phyloP scores from a whole-genome alignment of 2,888 invertebrate species.

The Drosophila subquinaria region DNA sequence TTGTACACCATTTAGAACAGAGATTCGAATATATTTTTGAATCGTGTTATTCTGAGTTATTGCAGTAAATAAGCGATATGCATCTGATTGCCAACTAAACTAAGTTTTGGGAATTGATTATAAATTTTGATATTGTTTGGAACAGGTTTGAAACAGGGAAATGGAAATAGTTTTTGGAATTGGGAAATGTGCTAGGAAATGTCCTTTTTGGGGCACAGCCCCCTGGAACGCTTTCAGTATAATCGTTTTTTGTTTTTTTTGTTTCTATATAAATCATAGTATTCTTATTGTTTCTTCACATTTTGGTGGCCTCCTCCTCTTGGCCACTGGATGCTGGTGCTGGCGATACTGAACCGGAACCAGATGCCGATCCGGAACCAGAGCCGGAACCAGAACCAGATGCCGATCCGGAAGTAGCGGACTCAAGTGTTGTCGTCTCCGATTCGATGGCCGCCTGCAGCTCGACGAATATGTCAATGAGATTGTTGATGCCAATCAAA shows the following conservation, averaged over 20 bases:
- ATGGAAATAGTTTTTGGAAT: constrained; percentile 8
- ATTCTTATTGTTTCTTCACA: constrained; percentile 23
- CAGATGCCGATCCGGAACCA: constrained; percentile 24
- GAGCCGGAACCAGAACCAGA: background rate
- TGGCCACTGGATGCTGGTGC: constrained; percentile 45
- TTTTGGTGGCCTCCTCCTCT: constrained; percentile 45
- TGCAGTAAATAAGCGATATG: background rate
- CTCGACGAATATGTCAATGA: constrained; percentile 91
- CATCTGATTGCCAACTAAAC: constrained; percentile 23
- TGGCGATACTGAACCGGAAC: constrained; percentile 53
- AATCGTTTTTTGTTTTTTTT: constrained; percentile 24
- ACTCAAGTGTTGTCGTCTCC: constrained; percentile 25
- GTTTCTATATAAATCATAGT: constrained; percentile 25
- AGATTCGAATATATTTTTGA: too few species aligned
- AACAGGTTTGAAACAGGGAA: background rate
- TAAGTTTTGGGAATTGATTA: constrained; percentile 46
- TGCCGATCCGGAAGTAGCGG: constrained; percentile 1
- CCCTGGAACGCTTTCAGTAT: constrained; percentile 59
- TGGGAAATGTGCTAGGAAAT: constrained; percentile 61
- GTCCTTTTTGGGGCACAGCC: constrained; percentile 55
- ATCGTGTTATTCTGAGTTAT: too few species aligned
- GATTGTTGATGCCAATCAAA: constrained; percentile 95
- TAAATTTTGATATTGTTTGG: constrained; percentile 17
- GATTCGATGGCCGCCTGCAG: constrained; percentile 69
- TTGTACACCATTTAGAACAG: too few species aligned